Evolutionary conservation across 2,888 invertebrate genomes (phyloP), one percentile per base, ranked within the genome.

Genomic region (Drosophila rubida): DNA sequence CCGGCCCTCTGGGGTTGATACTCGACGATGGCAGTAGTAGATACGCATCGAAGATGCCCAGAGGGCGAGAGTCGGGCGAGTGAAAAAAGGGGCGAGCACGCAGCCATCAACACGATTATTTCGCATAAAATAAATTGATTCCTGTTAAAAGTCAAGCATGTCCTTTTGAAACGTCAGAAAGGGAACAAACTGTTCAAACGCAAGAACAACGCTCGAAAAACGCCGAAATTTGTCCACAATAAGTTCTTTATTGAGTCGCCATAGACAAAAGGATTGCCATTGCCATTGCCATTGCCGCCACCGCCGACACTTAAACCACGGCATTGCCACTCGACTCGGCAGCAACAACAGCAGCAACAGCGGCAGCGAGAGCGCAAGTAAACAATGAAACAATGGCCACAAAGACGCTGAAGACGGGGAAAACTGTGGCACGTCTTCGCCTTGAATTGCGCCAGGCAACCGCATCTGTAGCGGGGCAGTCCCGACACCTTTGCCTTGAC

Each of bases 41-140:
- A n/a, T 11, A 32, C 19, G n/a, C 32, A 32, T 4, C 19, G 51
- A 61, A 58, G 60, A 70, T 59, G 67, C 70, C 55, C 62, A 74
- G 61, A 72, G 60, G 50, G 54, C 70, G 59, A 37, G 61, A 19
- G 66, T 69, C 74, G 75, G 69, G 41, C 65, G 51, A 50, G 54
- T 44, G 51, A 59, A 62, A 86, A 89, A 90, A 87, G 87, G 89
- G 90, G 90, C 90, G 90, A 90, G 79, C 72, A 90, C 88, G 75
- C 69, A 89, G 86, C 90, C 90, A 89, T 90, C 90, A 90, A 89
- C 90, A 90, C 84, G 90, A 90, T 88, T 90, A 90, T 90, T 89
- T 90, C 90, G 90, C 90, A 89, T 86, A 88, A 88, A 90, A 88
- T 90, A 90, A 90, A 90, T 90, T 90, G 87, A 90, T 90, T 89